Conservation (phyloP, 2,797 vertebrate species). For the Knipowitschia caucasica region DNA sequence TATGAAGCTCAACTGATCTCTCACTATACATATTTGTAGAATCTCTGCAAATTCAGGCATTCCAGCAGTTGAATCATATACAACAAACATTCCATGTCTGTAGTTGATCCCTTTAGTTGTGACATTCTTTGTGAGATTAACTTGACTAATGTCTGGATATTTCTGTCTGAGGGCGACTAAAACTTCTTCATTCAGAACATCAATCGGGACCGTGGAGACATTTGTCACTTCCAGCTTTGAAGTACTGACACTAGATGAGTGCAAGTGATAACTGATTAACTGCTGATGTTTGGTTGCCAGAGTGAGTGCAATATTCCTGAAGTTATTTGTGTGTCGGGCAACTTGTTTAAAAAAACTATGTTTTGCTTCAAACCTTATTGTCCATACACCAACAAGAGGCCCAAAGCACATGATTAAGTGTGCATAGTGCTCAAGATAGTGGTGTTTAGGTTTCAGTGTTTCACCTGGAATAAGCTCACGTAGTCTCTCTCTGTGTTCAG, state of each 20-base stretch:
- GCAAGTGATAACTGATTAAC: slow-evolving; percentile 31
- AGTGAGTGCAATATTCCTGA: slow-evolving; percentile 29
- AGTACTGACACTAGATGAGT: slow-evolving; percentile 27
- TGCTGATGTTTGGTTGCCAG: slow-evolving; percentile 41
- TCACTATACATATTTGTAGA: slow-evolving; percentile 24
- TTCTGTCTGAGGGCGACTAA: slow-evolving; percentile 37
- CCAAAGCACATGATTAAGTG: slow-evolving; percentile 29
- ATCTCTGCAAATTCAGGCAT: slow-evolving; percentile 44
- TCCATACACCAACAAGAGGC: slow-evolving; percentile 26
- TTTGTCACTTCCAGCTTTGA: slow-evolving; percentile 37
- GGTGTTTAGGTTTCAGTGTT: slow-evolving; percentile 12
- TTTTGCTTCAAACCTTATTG: slow-evolving; percentile 12
- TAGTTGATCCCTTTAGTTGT: slow-evolving; percentile 28
- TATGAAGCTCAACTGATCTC: slow-evolving; percentile 23
- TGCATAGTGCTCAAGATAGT: slow-evolving; percentile 26
- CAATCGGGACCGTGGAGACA: slow-evolving; percentile 30
- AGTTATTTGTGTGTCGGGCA: slow-evolving; percentile 25
- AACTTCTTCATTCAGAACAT: slow-evolving; percentile 44
- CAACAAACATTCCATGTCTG: slow-evolving; percentile 32
- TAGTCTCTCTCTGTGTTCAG: slow-evolving; percentile 7
- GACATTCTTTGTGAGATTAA: slow-evolving; percentile 38
- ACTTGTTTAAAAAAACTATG: slow-evolving; percentile 42
- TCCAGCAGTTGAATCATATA: slow-evolving; percentile 38
- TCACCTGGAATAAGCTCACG: slow-evolving; percentile 6
- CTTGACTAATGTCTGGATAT: slow-evolving; percentile 35